Conservation (phyloP, 2,888 invertebrate genomes). For the Halictus quadricinctus region DNA sequence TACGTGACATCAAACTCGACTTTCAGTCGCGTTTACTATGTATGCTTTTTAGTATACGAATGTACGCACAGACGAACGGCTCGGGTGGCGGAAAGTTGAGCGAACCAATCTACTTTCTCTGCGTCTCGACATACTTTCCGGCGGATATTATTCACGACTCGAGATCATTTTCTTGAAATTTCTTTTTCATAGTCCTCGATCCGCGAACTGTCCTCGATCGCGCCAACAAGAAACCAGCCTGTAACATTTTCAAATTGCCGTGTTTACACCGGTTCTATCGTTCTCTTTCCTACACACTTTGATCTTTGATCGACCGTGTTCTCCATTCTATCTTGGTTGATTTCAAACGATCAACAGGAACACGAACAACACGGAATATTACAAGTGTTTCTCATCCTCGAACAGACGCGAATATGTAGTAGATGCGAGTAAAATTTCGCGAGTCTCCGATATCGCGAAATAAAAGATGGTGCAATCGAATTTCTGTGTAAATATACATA, state of each 20-base stretch:
- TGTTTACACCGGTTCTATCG: not conserved
- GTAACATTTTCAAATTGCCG: not conserved
- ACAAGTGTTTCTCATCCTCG: not conserved
- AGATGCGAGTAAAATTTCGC: not conserved
- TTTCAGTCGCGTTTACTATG: conserved; percentile 1
- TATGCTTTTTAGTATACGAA: conserved; percentile 14
- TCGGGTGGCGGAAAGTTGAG: conserved; percentile 9
- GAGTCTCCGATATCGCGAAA: not conserved
- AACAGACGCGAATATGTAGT: not conserved
- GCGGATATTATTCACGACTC: conserved; percentile 31
- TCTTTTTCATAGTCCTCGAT: not conserved
- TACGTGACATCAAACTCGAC: not conserved
- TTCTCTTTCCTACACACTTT: not conserved
- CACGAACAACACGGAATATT: not conserved
- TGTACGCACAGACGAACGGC: conserved; percentile 11
- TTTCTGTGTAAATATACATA: no score
- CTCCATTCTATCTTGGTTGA: not conserved
- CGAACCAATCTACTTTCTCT: conserved; percentile 58
- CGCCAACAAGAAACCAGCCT: not conserved
- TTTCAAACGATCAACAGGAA: not conserved
- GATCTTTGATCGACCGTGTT: not conserved
- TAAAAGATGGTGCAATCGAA: not conserved
- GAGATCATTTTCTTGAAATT: conserved; percentile 17
- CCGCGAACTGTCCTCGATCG: not conserved
- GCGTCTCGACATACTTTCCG: conserved; percentile 60